Evolutionary conservation across 2,113 vertebrate species (phyloP).

Genomic region (Pseudopipra pipra): DNA sequence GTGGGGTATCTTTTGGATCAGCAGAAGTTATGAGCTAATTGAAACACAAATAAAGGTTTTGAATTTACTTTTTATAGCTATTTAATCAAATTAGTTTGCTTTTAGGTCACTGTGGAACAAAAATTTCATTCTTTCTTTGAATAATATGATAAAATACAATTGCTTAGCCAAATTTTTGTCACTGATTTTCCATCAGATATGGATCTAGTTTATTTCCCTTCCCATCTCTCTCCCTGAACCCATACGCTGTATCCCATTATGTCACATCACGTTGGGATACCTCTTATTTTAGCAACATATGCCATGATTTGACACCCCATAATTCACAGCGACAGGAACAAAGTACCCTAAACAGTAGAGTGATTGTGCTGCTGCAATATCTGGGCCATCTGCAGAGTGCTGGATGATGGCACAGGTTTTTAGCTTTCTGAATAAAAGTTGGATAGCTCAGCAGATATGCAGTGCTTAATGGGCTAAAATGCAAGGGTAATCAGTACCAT

Average conservation of each 20-base stretch:
- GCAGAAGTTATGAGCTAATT: not conserved
- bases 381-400: slow-evolving; percentile 27
- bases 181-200: not conserved
- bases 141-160: not conserved
- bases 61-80: not conserved
- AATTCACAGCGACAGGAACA: slow-evolving; percentile 47
- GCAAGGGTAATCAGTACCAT: not conserved
- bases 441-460: slow-evolving; percentile 48
- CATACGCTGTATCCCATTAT: slow-evolving; percentile 1
- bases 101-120: not conserved
- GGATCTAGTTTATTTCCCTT: not conserved
- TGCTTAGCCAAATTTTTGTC: not conserved
- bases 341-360: slow-evolving; percentile 38
- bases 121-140: not conserved
- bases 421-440: slow-evolving; percentile 39
- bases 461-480: slow-evolving; percentile 30
- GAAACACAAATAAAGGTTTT: not conserved
- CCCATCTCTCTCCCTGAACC: not conserved
- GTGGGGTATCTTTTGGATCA: not conserved
- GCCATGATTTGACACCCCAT: slow-evolving; percentile 21
- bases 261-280: not conserved
- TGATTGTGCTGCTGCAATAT: slow-evolving; percentile 39
- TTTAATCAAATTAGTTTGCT: not conserved
- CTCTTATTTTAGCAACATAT: not conserved
- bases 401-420: slow-evolving; percentile 29